A percentile compares a stretch with the other conserved stretches of the same genome.
Conservation (phyloP, 2,797 vertebrate genomes). For the Sebastes nivosus region DNA sequence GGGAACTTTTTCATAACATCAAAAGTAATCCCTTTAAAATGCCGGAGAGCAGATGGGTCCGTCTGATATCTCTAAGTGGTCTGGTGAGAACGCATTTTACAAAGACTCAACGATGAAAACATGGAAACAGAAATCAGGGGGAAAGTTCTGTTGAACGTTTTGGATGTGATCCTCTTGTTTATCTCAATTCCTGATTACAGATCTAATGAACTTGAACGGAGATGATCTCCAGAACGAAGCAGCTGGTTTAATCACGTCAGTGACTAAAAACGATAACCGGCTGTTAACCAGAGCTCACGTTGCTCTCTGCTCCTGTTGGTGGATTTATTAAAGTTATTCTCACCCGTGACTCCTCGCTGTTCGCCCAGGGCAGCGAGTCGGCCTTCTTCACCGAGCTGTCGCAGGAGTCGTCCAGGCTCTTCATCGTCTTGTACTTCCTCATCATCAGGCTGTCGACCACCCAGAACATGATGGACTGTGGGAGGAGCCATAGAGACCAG, state of each 20-base stretch:
- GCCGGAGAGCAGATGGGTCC: not conserved
- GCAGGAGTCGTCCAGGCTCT: conserved; percentile 62
- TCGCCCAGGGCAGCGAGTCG: conserved; percentile 51
- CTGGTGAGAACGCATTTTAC: not conserved
- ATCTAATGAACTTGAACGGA: not conserved
- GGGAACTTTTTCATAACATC: not conserved
- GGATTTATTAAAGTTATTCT: conserved; percentile 16
- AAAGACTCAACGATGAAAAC: not conserved
- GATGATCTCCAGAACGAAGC: not conserved
- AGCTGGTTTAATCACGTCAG: not conserved
- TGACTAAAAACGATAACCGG: not conserved
- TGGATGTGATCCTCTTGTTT: not conserved
- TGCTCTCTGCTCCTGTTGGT: not conserved
- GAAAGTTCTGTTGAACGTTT: not conserved
- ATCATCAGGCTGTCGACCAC: conserved; percentile 87
- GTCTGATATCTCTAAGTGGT: not conserved
- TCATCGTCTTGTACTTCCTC: conserved; percentile 83
- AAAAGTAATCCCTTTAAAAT: not conserved
- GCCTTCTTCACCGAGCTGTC: conserved; percentile 52
- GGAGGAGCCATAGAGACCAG: conserved; percentile 3
- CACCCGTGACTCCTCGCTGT: conserved; percentile 82
- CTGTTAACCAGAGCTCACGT: not conserved
- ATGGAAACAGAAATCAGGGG: not conserved
- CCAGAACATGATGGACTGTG: conserved; percentile 87
- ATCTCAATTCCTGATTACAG: not conserved